Evolutionary conservation across 2,888 invertebrate genomes (phyloP), one percentile per base, ranked within the genome.

Genomic region (Rhamphomyia laevipes): DNA sequence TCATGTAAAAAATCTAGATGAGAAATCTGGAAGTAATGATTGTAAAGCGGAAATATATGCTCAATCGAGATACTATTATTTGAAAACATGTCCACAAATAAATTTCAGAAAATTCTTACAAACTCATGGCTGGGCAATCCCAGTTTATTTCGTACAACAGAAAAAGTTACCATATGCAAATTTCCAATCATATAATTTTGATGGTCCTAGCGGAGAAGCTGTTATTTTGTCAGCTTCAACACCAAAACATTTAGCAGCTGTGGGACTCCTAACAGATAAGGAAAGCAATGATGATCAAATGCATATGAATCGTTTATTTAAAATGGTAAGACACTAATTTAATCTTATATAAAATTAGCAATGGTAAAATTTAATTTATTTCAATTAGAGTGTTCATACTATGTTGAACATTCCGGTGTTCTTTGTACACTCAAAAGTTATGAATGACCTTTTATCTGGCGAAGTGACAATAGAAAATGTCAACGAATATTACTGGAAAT

Each of bases 371-470:
- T 42, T 12, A 7, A 33, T n/a, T 3, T 11, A 11, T 37, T 17
- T 43, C 11, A 15, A 67, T 2, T 63, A 78, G 75, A 81, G 81
- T 15, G 68, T 86, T 18, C 77, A 80, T 15, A 84, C 85, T 61
- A 76, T 86, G 15, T 78, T 80, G 0, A 84, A 83, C 62, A 68
- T 86, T 2, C 84, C 85, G 0, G 80, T 79, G 57, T 82, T 72
- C 2, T 84, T 81, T 58, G 70, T 84, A 1, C 74, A 86, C 56
- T 86, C 86, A 50, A 62, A 78, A 31, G 84, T 80, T 70, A 76
- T 86, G 47, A 83, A 84, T 69, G 78, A 79, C 43, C 76, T 84
- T 4, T 77, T 82, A 63, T 75, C 77, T 13, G 79, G 78, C 3
- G 70, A 72, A 1, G 77, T 80, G 0, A 63, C 73, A 1, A 72